phyloP scores from a whole-genome alignment of 2,113 vertebrate genomes.

The Castor canadensis region DNA sequence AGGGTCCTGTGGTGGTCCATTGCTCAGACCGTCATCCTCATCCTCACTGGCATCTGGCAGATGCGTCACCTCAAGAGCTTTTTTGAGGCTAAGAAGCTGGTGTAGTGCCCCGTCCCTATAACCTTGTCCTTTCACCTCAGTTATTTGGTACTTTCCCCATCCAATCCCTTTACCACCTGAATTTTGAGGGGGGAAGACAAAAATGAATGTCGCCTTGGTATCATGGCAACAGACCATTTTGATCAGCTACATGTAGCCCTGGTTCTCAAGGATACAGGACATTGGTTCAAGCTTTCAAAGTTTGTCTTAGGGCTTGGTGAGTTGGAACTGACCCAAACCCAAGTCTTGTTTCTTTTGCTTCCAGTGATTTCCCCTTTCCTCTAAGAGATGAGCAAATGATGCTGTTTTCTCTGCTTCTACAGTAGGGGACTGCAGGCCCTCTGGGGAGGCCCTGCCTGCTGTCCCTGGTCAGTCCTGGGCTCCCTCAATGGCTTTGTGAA shows the following conservation, averaged over 20 bases:
- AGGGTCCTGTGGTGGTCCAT: constrained; percentile 98
- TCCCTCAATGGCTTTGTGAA: constrained; percentile 56
- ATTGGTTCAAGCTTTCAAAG: constrained; percentile 24
- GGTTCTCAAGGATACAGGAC: constrained; percentile 47
- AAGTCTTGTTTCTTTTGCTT: constrained; percentile 11
- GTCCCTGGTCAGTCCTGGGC: neutral
- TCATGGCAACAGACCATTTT: neutral
- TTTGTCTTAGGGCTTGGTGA: neutral
- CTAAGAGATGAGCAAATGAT: constrained; percentile 44
- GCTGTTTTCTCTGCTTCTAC: neutral
- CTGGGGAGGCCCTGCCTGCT: neutral
- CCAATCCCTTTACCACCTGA: neutral
- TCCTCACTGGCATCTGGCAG: constrained; percentile 96
- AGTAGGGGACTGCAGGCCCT: neutral
- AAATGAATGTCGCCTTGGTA: constrained; percentile 25
- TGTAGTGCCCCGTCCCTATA: constrained; percentile 78
- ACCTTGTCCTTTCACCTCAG: neutral
- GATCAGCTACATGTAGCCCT: constrained; percentile 5
- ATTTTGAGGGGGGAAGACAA: constrained; percentile 10
- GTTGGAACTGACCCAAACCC: constrained; percentile 11
- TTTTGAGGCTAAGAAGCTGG: constrained; percentile 97
- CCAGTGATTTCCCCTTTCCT: neutral
- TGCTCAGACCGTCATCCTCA: constrained; percentile 94
- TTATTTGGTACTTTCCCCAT: constrained; percentile 38
- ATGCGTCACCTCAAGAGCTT: constrained; percentile 98